These are phyloP conservation scores for Metacarcinus magister DNA, from an alignment of 2,888 invertebrate genomes.

Conservation along the genomic window DNA sequence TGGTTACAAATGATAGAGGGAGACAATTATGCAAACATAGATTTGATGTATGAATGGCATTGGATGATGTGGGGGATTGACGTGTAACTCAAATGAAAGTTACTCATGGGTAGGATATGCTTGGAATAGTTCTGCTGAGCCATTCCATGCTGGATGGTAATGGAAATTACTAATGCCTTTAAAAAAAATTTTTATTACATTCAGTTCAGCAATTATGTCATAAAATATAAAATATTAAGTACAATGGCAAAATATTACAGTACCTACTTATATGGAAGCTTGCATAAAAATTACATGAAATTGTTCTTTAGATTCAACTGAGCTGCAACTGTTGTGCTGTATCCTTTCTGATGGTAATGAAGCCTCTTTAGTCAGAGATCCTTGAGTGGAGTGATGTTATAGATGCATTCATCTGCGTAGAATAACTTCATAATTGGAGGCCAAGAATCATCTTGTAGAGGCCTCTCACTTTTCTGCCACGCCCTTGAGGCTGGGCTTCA, in stretches of 20 bases:
- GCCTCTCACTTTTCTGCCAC: slow-evolving; percentile 66
- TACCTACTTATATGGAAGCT: background rate
- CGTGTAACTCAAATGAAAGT: too few species aligned
- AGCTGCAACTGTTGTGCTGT: background rate
- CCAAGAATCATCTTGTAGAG: background rate
- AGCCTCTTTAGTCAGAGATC: background rate
- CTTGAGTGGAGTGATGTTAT: background rate
- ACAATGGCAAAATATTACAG: background rate
- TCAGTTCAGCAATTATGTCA: background rate
- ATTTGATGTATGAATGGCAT: too few species aligned
- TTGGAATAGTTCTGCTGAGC: background rate
- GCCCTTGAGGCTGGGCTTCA: slow-evolving; percentile 67
- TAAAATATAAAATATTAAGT: background rate
- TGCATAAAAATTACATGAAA: background rate
- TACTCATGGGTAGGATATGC: too few species aligned
- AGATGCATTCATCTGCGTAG: background rate
- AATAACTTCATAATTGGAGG: background rate
- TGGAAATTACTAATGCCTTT: background rate
- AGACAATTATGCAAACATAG: too few species aligned
- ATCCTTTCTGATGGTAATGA: background rate
- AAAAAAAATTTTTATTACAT: too few species aligned
- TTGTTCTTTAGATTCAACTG: background rate
- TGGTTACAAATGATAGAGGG: too few species aligned
- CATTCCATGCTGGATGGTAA: background rate
- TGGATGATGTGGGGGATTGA: too few species aligned